A percentile compares a stretch with the other conserved stretches of the same genome.
Evolutionary conservation across 1,140 invertebrate genomes (phyloP).

Genomic region (Conus betulinus): DNA sequence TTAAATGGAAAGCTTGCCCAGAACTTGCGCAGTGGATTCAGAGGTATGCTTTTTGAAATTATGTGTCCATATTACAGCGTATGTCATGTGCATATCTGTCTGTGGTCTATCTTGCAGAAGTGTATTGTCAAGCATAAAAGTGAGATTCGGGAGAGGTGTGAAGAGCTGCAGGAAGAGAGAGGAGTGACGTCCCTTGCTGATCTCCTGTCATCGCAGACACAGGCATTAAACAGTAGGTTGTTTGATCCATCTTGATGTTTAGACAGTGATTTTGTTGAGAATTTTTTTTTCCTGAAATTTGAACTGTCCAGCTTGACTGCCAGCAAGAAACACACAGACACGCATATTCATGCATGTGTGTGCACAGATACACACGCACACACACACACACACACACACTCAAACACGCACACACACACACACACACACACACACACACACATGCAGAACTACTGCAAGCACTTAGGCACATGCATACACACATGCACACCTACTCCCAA

Average conservation of each 20-base stretch:
- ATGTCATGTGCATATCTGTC: not conserved
- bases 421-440: conserved; percentile 17
- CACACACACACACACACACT: not conserved
- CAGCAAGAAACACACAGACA: too few relatives aligned
- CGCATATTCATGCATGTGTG: too few relatives aligned
- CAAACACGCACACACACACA: not conserved
- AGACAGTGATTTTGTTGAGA: too few relatives aligned
- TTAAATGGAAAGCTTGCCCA: too few relatives aligned
- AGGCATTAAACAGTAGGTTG: conserved; percentile 19
- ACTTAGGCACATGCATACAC: conserved; percentile 1
- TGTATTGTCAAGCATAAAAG: conserved; percentile 30
- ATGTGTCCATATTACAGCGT: conserved; percentile 13
- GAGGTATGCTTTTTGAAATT: not conserved
- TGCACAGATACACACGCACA: too few relatives aligned
- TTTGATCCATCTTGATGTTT: too few relatives aligned
- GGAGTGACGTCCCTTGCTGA: conserved; percentile 22
- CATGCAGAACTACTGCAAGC: too few relatives aligned
- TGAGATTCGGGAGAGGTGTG: conserved; percentile 12
- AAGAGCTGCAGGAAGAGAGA: conserved; percentile 15
- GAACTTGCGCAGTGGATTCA: too few relatives aligned
- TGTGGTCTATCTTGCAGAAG: conserved; percentile 16
- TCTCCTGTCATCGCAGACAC: conserved; percentile 1
- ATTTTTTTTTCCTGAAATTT: too few relatives aligned
- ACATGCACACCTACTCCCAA: not conserved
- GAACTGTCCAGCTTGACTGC: too few relatives aligned